Evolutionary conservation across 2,113 vertebrate genomes (phyloP).

Genomic region (Macrotis lagotis): DNA sequence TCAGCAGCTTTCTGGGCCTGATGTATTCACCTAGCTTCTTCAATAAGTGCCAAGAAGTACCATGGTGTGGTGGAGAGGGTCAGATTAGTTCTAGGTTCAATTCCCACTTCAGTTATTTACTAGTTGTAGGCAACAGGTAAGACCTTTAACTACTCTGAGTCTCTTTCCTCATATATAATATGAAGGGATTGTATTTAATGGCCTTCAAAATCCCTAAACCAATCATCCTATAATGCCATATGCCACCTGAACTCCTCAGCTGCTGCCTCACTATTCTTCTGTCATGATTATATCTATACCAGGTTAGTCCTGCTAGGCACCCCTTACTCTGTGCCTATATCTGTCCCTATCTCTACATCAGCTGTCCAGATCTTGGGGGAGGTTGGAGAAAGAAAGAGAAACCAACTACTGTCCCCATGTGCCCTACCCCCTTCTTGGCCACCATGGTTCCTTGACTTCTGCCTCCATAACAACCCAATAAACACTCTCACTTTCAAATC

Average conservation of each 20-base stretch:
- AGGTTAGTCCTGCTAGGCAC: neutral
- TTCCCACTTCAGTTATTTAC: neutral
- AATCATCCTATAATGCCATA: too few species aligned
- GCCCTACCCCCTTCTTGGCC: neutral
- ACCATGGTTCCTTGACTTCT: neutral
- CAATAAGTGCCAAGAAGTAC: neutral
- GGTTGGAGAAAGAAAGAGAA: neutral
- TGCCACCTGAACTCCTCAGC: too few species aligned
- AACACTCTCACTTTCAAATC: neutral
- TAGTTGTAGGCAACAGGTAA: neutral
- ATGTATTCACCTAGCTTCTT: neutral
- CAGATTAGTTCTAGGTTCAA: neutral
- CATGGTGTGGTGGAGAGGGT: neutral
- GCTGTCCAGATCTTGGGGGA: neutral
- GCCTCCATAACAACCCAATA: neutral
- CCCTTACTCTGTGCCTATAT: neutral
- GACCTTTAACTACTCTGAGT: neutral
- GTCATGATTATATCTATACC: neutral
- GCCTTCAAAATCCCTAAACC: too few species aligned
- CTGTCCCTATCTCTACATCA: neutral
- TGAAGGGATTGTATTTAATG: neutral
- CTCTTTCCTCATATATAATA: neutral
- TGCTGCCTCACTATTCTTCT: too few species aligned
- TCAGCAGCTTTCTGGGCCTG: neutral
- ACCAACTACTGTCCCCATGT: neutral